Evolutionary conservation across 2,888 invertebrate species (phyloP), one percentile per base, ranked within the genome.

Genomic region (Caenorhabditis drosophilae): DNA sequence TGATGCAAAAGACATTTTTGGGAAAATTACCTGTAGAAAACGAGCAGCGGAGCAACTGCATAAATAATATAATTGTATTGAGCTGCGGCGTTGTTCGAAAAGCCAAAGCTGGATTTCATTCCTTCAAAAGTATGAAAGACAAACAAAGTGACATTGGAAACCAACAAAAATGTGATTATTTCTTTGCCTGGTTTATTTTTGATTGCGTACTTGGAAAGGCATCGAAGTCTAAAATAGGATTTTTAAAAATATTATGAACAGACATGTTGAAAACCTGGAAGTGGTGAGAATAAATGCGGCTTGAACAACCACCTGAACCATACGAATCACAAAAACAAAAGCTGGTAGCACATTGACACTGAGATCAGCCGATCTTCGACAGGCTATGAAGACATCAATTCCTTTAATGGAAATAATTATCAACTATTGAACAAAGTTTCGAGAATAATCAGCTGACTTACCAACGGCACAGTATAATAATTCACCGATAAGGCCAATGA

Each of bases 101-200:
- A 69, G n/a, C 73, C 73, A 26, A 67, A 70, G 27, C 64, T 62
- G 20, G 77, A 73, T 47, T 79, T 80, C 80, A 81, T 80, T 0
- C 76, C 67, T 45, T 73, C 73, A 41, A 71, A 73, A 11, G 68
- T 73, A 50, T 70, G 68, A 52, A 82, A 81, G 26, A 78, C 71
- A 58, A 80, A 82, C 6, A 82, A 67, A 1, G 82, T 78, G 15
- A 79, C 75, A 56, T 82, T 82, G 11, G 81, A 77, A 9, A 82
- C 73, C 23, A 81, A 66, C 4, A 82, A 67, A 47, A 82, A 82
- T 0, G 82, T 82, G 46, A 82, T 80, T 31, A 78, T 73, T 45
- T 82, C 81, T 58, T 82, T 82, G n/a, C 82, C 81, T 4, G 76
- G 74, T 53, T 76, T 78, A 25, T 64, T 23, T n/a, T 70, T 66